Conservation (phyloP, 2,888 invertebrate genomes). For the Tuberolachnus salignus region DNA sequence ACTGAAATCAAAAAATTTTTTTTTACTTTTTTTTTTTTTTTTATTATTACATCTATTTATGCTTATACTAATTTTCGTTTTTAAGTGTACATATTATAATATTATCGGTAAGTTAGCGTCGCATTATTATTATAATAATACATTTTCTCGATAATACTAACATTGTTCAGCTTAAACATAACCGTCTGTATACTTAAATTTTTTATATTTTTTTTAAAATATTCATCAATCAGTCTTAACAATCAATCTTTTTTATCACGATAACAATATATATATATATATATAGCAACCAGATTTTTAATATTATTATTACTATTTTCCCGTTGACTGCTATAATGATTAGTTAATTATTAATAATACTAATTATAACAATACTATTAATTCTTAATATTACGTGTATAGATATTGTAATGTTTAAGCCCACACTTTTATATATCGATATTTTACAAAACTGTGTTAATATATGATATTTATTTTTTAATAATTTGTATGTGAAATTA, state of each 20-base stretch:
- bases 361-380: constrained; percentile 11
- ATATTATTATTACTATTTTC: constrained; percentile 8
- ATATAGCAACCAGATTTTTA: neutral
- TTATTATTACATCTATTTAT: constrained; percentile 18
- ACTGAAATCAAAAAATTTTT: constrained; percentile 46
- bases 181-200: neutral
- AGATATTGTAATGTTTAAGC: neutral
- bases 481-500: constrained; percentile 22
- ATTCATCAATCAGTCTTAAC: neutral
- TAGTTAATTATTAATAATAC: too few relatives aligned
- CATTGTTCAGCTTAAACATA: neutral
- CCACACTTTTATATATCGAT: constrained; percentile 16
- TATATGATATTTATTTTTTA: constrained; percentile 20
- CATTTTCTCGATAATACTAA: neutral
- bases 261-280: too few relatives aligned
- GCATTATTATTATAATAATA: neutral
- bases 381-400: neutral
- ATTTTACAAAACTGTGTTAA: constrained; percentile 1
- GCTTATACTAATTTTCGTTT: constrained; percentile 7
- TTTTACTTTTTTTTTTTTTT: neutral
- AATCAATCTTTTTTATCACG: too few relatives aligned
- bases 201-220: neutral
- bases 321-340: constrained; percentile 21
- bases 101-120: neutral
- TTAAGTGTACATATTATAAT: constrained; percentile 3